Base-by-base conservation (phyloP, 30 jellyfish, hydroid and myxozoan species). In the Hydra vulgaris region DNA sequence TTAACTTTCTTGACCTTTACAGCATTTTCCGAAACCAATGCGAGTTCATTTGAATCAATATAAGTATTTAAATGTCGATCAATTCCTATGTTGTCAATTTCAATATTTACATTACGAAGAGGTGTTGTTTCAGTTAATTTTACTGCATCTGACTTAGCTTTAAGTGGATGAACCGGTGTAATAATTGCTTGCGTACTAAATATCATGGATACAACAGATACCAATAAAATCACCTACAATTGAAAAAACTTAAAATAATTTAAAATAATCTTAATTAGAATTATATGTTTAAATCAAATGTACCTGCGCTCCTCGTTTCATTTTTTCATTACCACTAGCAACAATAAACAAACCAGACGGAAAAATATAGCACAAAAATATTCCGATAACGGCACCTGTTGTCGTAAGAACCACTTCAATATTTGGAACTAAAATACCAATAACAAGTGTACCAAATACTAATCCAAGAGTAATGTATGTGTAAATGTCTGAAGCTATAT, bases 331-430 rank as follows among this genome's bases (percentile, higher is more conserved):
- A 15, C 89, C 80, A 53, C 88, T 79, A 24, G 93, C 74, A 61
- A 81, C 26, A 16, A 90, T 69, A 77, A 84, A 94, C 71, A 94
- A 68, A 20, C 86, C 94, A 27, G 99, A 82, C 0, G 99, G 99
- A 21, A 87, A 79, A 7, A 94, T 94, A 27, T 87, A 94, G 54
- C 96, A 88, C 22, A 94, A 77, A 76, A 94, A 94, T 40, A 96
- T 94, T 0, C 99, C 99, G 78, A 94, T 85, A n/a, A 88, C 53
- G 21, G 99, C 99, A 19, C 99, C 99, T 55, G 99, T 94, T 7
- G 87, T 70, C 40, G 99, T 87, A 81, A 94, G 76, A 20, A 94
- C 96, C 17, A 95, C 88, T 80, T 94, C 99, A 72, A 94, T 88
- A 78, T 94, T 88, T 21, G 99, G 99, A 18, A 88, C 80, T 22